phyloP scores from a whole-genome alignment of 2,888 invertebrate species.

The Phengaris arion region DNA sequence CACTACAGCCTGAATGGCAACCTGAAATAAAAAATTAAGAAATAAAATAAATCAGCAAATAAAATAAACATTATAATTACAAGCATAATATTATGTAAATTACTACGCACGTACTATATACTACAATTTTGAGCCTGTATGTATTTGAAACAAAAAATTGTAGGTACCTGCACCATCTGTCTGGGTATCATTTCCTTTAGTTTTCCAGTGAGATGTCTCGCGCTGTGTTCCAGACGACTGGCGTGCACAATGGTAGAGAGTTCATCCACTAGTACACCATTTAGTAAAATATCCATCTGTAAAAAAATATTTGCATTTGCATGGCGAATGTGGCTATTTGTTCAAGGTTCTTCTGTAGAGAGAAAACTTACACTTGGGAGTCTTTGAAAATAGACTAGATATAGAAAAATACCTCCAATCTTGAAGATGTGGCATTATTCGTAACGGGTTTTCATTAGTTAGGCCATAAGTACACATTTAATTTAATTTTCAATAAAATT shows the following conservation, averaged over 20 bases:
- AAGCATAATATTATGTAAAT: no score
- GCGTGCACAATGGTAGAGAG: conserved; percentile 89
- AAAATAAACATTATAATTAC: no score
- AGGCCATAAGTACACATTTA: no score
- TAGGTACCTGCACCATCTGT: conserved; percentile 85
- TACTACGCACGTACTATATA: no score
- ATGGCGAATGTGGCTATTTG: no score
- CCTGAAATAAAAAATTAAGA: conserved; percentile 57
- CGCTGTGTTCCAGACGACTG: conserved; percentile 82
- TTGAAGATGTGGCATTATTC: no score
- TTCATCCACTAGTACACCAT: conserved; percentile 90
- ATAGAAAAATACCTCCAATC: no score
- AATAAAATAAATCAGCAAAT: conserved; percentile 3
- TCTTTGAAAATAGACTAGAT: no score
- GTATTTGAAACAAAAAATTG: not conserved
- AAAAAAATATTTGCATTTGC: conserved; percentile 32
- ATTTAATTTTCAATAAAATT: no score
- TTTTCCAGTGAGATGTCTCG: conserved; percentile 84
- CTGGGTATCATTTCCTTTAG: conserved; percentile 92
- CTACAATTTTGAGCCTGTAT: not conserved
- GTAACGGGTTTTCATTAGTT: no score
- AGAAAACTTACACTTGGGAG: no score
- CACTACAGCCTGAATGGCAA: conserved; percentile 92
- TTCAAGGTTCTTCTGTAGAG: no score
- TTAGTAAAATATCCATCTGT: conserved; percentile 88